Conservation (phyloP, 2,888 invertebrate genomes). For the Drosophila monieri region DNA sequence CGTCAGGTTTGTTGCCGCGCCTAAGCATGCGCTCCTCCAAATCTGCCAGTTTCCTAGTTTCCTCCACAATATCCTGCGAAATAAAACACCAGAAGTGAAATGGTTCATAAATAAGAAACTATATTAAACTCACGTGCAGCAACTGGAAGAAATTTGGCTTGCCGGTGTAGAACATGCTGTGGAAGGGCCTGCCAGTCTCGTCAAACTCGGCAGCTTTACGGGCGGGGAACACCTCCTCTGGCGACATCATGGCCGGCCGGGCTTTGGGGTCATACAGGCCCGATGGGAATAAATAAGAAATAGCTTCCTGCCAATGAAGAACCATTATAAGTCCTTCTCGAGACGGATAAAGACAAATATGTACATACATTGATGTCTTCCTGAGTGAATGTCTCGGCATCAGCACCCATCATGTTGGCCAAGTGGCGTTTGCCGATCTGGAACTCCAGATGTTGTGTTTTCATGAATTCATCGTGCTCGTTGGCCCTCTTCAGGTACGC, state of each 20-base stretch:
- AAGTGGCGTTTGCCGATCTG: slow-evolving; percentile 97
- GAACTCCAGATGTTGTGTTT: slow-evolving; percentile 90
- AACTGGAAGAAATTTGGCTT: slow-evolving; percentile 93
- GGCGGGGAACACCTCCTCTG: slow-evolving; percentile 92
- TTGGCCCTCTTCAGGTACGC: slow-evolving; percentile 93
- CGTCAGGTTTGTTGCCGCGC: slow-evolving; percentile 87
- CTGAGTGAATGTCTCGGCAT: slow-evolving; percentile 94
- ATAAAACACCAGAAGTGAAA: background rate
- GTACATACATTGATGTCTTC: slow-evolving; percentile 91
- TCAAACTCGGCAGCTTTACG: slow-evolving; percentile 96
- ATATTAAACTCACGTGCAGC: slow-evolving; percentile 88
- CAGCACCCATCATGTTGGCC: slow-evolving; percentile 99
- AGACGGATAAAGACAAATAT: background rate
- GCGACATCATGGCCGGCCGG: slow-evolving; percentile 95
- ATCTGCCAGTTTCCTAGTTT: slow-evolving; percentile 87
- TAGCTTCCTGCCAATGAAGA: slow-evolving; percentile 87
- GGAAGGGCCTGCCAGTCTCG: slow-evolving; percentile 94
- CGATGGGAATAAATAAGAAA: slow-evolving; percentile 97
- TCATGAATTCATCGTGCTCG: slow-evolving; percentile 93
- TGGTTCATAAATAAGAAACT: background rate
- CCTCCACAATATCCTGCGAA: slow-evolving; percentile 88
- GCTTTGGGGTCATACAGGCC: slow-evolving; percentile 94
- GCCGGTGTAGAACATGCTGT: slow-evolving; percentile 96
- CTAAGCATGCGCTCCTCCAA: slow-evolving; percentile 89
- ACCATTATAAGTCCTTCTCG: no score